Base-by-base conservation (phyloP, 2,888 invertebrate species). In the Dermolepida albohirtum region DNA sequence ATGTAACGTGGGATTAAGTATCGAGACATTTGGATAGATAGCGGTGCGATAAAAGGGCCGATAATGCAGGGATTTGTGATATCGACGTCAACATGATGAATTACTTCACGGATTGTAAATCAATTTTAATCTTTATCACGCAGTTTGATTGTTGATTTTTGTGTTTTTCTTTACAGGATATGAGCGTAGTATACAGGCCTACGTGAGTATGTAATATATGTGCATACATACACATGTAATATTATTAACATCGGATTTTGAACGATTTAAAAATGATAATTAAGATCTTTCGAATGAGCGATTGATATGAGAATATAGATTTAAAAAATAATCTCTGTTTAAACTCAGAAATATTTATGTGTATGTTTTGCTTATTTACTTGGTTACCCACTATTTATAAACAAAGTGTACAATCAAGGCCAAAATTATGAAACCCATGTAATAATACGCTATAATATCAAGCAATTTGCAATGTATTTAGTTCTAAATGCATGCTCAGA, bases 71-170 rank as follows among this genome's bases (percentile, higher is more conserved):
- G 82, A 82, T 83, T 82, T 81, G 80, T 78, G 83, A 79, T 82
- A 83, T 82, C 82, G 82, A 80, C 82, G 81, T 79, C 82, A 81
- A 78, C 74, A 79, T 82, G 82, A 83, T 82, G 80, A 82, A 83
- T 83, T 81, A 76, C 79, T 77, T 77, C 81, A 81, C 82, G 82
- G 83, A 83, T 83, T 83, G 83, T 83, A 83, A 83, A 83, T 83
- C 83, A 83, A 82, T 80, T 81, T 80, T 81, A 82, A 82, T 82
- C 82, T 82, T 81, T 80, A 71, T 70, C 68, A 41, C 79, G 78
- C 76, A 78, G 77, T 77, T 77, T 75, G 76, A 77, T 76, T 79
- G 77, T 77, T 76, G 77, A 75, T 77, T 74, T 75, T 74, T 70
- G 14, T 50, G 41, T 47, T 40, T 67, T 54, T 67, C 67, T 62